phyloP scores from a whole-genome alignment of 2,888 invertebrate species.

The Agonopterix heracliana region DNA sequence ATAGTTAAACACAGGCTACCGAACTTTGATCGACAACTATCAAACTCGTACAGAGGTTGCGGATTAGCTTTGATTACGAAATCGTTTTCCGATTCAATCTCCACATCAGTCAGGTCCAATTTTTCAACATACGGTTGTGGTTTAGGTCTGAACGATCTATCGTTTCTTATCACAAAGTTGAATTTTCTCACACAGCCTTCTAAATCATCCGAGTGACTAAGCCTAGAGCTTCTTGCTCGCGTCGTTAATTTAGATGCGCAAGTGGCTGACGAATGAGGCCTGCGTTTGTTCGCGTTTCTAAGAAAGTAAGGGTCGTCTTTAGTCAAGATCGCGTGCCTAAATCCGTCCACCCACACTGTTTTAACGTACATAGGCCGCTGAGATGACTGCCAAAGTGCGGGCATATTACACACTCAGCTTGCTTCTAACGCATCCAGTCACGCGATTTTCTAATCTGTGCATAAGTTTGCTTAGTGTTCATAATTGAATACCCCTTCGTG shows the following conservation, averaged over 20 bases:
- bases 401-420: conserved; percentile 56
- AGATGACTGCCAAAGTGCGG: conserved; percentile 78
- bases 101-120: conserved; percentile 48
- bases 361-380: conserved; percentile 77
- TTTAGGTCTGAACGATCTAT: conserved; percentile 34
- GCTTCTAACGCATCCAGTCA: conserved; percentile 34
- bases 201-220: conserved; percentile 40
- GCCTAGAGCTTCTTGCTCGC: conserved; percentile 29
- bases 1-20: conserved; percentile 38
- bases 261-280: conserved; percentile 54
- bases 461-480: conserved; percentile 34
- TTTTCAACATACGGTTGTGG: conserved; percentile 38
- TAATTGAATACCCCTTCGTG: conserved; percentile 45
- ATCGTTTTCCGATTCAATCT: conserved; percentile 46
- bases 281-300: conserved; percentile 36
- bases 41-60: conserved; percentile 40
- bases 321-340: conserved; percentile 81
- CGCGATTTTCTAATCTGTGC: conserved; percentile 41
- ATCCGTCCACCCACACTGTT: conserved; percentile 83
- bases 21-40: conserved; percentile 28
- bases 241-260: conserved; percentile 21
- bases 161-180: conserved; percentile 50
- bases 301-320: conserved; percentile 76
- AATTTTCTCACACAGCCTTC: conserved; percentile 42
- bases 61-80: conserved; percentile 42